Base-by-base conservation (phyloP, 2,888 invertebrate genomes). In the Ecliptopera silaceata region DNA sequence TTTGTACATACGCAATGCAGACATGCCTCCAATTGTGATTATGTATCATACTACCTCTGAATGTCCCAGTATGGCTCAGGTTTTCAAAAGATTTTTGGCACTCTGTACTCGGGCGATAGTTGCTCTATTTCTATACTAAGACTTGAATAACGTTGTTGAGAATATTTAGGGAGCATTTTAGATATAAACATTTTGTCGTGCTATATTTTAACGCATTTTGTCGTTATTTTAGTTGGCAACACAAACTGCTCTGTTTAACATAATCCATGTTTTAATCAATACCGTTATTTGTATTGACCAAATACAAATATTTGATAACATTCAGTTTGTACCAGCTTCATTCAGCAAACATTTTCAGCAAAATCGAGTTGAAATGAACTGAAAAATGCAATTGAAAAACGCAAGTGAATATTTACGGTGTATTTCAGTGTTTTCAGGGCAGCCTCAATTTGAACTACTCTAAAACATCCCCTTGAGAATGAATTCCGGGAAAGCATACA, bases 111-210 rank as follows among this genome's bases (percentile, higher is more conserved):
- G 71, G 69, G 68, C 73, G 67, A 65, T 71, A 72, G 70, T 65
- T 72, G 71, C 71, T 79, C 72, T 78, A 74, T 74, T 76, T 78
- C 77, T 80, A 69, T 74, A 70, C 71, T 79, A 80, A 84, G 83
- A 84, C 79, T 80, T 81, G 72, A 77, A 74, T 80, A 80, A 80
- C 69, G 83, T 86, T 86, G 84, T 87, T 88, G 74, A 85, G 79
- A 76, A 68, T 82, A 79, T 80, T 79, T 82, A 80, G 77, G 74
- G 68, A 75, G 72, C 74, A 75, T 78, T 76, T 77, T 79, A 80
- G 78, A 74, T 63, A 58, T 38, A 64, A 68, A 64, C 68, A 61
- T 68, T 71, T 71, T 65, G 63, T 71, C 72, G 61, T 69, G 70
- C 58, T 64, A 31, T 48, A 75, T 69, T 69, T 67, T 68, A 71